These are phyloP conservation scores for Leiothrix lutea DNA, from an alignment of 2,113 vertebrate species.

Conservation along the genomic window DNA sequence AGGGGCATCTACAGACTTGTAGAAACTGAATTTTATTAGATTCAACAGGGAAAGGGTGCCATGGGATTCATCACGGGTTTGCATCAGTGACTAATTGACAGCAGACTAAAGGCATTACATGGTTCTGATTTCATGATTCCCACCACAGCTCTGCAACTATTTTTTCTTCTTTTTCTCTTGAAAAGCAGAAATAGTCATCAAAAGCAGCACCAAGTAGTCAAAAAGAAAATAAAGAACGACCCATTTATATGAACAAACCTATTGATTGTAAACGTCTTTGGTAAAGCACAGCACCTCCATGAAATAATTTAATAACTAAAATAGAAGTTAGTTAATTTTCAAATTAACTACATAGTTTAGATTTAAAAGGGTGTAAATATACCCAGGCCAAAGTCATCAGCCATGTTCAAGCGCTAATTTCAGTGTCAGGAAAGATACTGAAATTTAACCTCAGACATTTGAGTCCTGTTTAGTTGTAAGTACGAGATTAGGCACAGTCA, in stretches of 20 bases:
- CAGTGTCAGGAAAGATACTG: neutral
- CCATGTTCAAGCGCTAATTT: neutral
- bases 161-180: neutral
- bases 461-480: neutral
- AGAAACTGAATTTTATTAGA: neutral
- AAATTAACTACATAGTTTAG: neutral
- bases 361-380: neutral
- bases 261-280: neutral
- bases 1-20: neutral
- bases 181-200: neutral
- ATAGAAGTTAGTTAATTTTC: neutral
- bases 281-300: neutral
- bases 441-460: neutral
- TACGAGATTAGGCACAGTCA: neutral
- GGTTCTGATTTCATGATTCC: neutral
- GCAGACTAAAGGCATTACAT: neutral
- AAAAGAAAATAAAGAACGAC: neutral
- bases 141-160: neutral
- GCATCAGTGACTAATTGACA: conserved; percentile 1
- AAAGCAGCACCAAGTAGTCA: neutral
- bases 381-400: neutral
- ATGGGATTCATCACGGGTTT: neutral
- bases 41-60: neutral
- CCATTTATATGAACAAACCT: neutral
- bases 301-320: neutral